Base-by-base conservation (phyloP, 1,140 invertebrate species). In the Choristoneura fumiferana region DNA sequence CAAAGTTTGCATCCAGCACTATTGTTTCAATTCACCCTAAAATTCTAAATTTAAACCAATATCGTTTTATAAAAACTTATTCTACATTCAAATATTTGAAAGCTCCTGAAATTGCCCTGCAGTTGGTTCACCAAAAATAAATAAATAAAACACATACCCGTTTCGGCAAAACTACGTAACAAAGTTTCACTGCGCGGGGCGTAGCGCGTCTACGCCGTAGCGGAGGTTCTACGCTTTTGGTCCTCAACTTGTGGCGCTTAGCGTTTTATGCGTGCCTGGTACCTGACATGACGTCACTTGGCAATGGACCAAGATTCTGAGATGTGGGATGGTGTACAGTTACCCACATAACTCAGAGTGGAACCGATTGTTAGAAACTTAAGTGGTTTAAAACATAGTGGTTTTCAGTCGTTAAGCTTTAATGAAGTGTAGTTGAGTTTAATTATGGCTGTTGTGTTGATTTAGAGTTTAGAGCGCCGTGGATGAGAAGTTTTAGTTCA, bases 121-220 rank as follows among this genome's bases (percentile, higher is more conserved):
- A n/a, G n/a, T n/a, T n/a, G n/a, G n/a, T n/a, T n/a, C n/a, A n/a
- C n/a, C n/a, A n/a, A n/a, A n/a, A n/a, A n/a, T n/a, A n/a, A n/a
- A 49, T 3, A 45, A 45, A 49, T 12, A 29, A 49, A 49, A 49
- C 18, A 49, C 43, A 49, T 49, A 49, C 43, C 43, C 43, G 22
- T 12, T 49, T 22, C 43, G 22, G 17, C 17, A 6, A 29, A 49
- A 33, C 43, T 17, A 49, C n/a, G n/a, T n/a, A 49, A 15, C 12
- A 49, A 49, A 18, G 12, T 49, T 49, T 29, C 43, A 49, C 40
- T 8, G 15, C 40, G 61, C 66, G 61, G 22, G 57, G 37, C 73
- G 76, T 78, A 82, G 77, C 71, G 67, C 79, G 79, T 76, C 77
- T 80, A 80, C 75, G 79, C 71, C 71, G 79, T 78, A 75, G 71